Percentiles rank a stretch among this genome's conserved stretches.
phyloP scores from a whole-genome alignment of 2,113 vertebrate species.

The Scatophagus argus region DNA sequence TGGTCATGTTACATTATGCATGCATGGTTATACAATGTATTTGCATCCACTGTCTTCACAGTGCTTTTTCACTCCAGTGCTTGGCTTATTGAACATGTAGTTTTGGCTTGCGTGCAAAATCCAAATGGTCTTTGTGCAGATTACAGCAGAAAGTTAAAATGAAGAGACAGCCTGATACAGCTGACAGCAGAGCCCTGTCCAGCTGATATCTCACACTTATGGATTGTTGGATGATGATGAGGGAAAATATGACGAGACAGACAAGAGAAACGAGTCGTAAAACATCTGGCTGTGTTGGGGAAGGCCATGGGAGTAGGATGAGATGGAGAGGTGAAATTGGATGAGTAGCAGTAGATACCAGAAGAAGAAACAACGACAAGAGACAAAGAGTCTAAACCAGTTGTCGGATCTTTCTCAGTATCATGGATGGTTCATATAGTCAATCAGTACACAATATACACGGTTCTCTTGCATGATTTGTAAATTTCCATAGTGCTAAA shows the following conservation, averaged over 20 bases:
- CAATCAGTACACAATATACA: neutral
- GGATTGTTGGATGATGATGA: slow-evolving; percentile 52
- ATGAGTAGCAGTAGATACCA: no score
- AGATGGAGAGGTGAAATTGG: neutral
- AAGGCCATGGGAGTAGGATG: neutral
- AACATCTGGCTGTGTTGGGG: neutral
- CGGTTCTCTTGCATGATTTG: neutral
- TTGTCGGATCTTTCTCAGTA: neutral
- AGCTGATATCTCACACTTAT: slow-evolving; percentile 36
- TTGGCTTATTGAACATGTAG: slow-evolving; percentile 10
- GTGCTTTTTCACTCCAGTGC: slow-evolving; percentile 4
- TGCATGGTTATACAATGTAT: slow-evolving; percentile 6
- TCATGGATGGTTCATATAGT: neutral
- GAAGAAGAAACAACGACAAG: neutral
- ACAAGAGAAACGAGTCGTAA: neutral
- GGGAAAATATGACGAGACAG: slow-evolving; percentile 8
- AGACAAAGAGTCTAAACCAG: neutral
- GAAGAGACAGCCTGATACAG: slow-evolving; percentile 13
- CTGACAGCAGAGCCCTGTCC: slow-evolving; percentile 37
- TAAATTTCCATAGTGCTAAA: neutral
- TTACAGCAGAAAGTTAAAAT: slow-evolving; percentile 21
- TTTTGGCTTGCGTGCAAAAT: slow-evolving; percentile 21
- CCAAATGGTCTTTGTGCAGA: slow-evolving; percentile 20
- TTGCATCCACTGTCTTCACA: neutral
- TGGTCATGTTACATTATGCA: slow-evolving; percentile 37